Base-by-base conservation (phyloP, 1,140 invertebrate species). In the Euglossa dilemma region DNA sequence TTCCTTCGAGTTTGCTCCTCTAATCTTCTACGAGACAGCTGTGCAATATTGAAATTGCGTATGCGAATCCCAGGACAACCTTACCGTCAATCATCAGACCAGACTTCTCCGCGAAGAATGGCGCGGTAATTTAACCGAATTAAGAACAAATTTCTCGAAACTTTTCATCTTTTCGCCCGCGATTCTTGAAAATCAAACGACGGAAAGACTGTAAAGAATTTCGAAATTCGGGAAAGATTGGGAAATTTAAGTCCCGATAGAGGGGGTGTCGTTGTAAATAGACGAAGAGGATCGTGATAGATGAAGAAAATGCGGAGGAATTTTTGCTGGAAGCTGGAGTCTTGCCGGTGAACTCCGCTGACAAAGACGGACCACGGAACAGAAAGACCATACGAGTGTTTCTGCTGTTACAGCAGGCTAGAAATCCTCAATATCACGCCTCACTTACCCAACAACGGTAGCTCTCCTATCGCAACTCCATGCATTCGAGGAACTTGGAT, bases 341-440 rank as follows among this genome's bases (percentile, higher is more conserved):
- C 54, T 76, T 66, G 25, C n/a, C 36, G 28, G 18, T 36, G 57
- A 72, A 63, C 47, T 74, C 75, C 50, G 83, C 85, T 75, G 59
- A 85, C 64, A 80, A 87, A 87, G 74, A 76, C 71, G 59, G 20
- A 76, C 78, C 74, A 61, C 54, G 56, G 45, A 64, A 63, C 59
- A 43, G n/a, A 45, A 57, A 77, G 50, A 74, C n/a, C 79, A 43
- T 61, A 73, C 75, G 52, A 73, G 63, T 45, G 77, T 79, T 79
- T 72, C 64, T 79, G 86, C 79, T 88, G 85, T 73, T 85, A 80
- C 83, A 85, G 83, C 79, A 85, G 18, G 36, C 20, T 80, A 87
- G 75, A 88, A 79, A 85, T 85, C 79, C 86, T 88, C 75, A 76
- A 88, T 88, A 87, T 88, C 79, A 83, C 71, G 86, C 61, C 63